These are phyloP conservation scores for Lampris incognitus DNA, from an alignment of 2,113 vertebrate species.

Conservation along the genomic window DNA sequence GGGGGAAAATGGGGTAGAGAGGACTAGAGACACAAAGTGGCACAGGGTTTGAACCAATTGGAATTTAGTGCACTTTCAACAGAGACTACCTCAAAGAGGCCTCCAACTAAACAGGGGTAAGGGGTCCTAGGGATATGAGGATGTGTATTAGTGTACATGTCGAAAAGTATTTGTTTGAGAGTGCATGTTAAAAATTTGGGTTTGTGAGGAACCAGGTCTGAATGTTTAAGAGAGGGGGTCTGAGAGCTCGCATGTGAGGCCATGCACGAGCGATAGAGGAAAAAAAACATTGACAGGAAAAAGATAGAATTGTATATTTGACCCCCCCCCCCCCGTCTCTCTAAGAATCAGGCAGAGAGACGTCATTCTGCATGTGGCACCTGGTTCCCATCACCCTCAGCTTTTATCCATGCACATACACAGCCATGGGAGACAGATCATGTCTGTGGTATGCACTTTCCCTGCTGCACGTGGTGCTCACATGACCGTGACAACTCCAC, in stretches of 20 bases:
- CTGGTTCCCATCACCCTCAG: slow-evolving; percentile 72
- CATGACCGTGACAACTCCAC: slow-evolving; percentile 39
- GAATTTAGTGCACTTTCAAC: not conserved
- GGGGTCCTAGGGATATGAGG: not conserved
- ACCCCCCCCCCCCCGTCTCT: slow-evolving; percentile 16
- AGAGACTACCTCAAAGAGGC: not conserved
- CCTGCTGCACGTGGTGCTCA: slow-evolving; percentile 59
- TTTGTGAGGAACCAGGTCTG: not conserved
- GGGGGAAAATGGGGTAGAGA: not conserved
- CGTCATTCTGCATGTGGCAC: slow-evolving; percentile 67
- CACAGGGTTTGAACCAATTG: not conserved
- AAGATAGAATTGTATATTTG: slow-evolving; percentile 16
- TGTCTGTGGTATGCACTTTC: slow-evolving; percentile 71
- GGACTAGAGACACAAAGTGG: not conserved
- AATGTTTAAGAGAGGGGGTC: slow-evolving; percentile 1
- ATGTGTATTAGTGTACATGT: not conserved
- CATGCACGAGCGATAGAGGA: slow-evolving; percentile 15
- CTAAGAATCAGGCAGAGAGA: slow-evolving; percentile 38
- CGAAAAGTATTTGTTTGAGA: not conserved
- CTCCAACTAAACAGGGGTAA: not conserved
- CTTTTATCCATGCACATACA: slow-evolving; percentile 61
- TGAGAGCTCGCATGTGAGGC: slow-evolving; percentile 1
- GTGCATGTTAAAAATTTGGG: not conserved
- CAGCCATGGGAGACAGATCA: slow-evolving; percentile 68
- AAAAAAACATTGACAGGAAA: slow-evolving; percentile 38